phyloP scores from a whole-genome alignment of 1,140 invertebrate species.

The Apis mellifera region DNA sequence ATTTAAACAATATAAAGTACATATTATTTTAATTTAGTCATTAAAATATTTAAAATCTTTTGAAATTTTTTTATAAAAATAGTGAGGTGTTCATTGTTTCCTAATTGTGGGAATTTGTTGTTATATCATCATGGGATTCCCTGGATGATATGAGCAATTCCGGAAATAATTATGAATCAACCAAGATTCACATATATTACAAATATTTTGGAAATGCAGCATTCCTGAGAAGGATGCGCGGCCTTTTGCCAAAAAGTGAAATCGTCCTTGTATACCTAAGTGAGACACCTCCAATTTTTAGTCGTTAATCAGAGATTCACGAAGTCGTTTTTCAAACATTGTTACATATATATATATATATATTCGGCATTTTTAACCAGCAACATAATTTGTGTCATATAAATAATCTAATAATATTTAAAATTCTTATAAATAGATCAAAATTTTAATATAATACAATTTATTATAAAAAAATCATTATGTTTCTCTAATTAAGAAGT shows the following conservation, averaged over 20 bases:
- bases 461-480: background rate
- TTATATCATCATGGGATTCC: background rate
- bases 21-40: too few species aligned
- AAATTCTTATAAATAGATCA: too few species aligned
- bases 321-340: slow-evolving; percentile 29
- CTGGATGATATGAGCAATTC: background rate
- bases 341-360: background rate
- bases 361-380: background rate
- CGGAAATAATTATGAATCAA: slow-evolving; percentile 44
- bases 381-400: background rate
- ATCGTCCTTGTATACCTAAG: slow-evolving; percentile 25
- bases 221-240: slow-evolving; percentile 55
- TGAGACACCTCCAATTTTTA: slow-evolving; percentile 35
- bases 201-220: slow-evolving; percentile 36
- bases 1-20: too few species aligned
- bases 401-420: background rate
- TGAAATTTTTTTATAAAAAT: background rate
- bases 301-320: slow-evolving; percentile 32
- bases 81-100: too few species aligned
- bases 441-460: background rate
- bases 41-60: background rate
- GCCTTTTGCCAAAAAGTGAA: slow-evolving; percentile 64
- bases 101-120: background rate
- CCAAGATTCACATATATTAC: slow-evolving; percentile 33
- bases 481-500: background rate